phyloP scores from a whole-genome alignment of 2,113 vertebrate genomes.

The Nesospiza acunhae region DNA sequence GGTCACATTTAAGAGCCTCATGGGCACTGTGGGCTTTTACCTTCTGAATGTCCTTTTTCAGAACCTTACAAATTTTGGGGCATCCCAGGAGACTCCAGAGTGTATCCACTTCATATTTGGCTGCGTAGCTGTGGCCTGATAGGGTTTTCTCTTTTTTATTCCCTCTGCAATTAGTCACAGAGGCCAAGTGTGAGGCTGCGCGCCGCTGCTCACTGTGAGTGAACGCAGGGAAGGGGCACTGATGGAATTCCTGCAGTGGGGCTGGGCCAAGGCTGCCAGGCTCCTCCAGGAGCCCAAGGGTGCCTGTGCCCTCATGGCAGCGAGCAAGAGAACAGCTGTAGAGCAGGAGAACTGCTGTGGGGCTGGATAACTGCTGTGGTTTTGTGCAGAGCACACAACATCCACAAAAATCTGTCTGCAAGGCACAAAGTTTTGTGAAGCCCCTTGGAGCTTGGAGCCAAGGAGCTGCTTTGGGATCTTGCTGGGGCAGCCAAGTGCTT shows the following conservation, averaged over 20 bases:
- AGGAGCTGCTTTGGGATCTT: background rate
- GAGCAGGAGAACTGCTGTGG: background rate
- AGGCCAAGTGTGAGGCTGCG: background rate
- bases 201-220: rapidly evolving
- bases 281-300: background rate
- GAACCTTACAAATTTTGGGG: background rate
- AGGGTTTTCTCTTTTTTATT: background rate
- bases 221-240: rapidly evolving
- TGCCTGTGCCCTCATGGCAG: background rate
- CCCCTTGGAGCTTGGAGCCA: background rate
- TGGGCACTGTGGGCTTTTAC: background rate
- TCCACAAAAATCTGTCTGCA: background rate
- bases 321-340: background rate
- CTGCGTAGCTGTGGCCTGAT: background rate
- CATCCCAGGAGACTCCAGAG: background rate
- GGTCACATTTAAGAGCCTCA: background rate
- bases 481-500: background rate
- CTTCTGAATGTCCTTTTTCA: background rate
- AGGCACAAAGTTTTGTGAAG: background rate
- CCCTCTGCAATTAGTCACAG: background rate
- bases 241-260: rapidly evolving
- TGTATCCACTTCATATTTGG: background rate
- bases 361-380: background rate
- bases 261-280: background rate
- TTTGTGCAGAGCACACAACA: background rate